A percentile compares a stretch with the other conserved stretches of the same genome.
Conservation (phyloP, 2,113 vertebrate species). For the Hippoglossus stenolepis region DNA sequence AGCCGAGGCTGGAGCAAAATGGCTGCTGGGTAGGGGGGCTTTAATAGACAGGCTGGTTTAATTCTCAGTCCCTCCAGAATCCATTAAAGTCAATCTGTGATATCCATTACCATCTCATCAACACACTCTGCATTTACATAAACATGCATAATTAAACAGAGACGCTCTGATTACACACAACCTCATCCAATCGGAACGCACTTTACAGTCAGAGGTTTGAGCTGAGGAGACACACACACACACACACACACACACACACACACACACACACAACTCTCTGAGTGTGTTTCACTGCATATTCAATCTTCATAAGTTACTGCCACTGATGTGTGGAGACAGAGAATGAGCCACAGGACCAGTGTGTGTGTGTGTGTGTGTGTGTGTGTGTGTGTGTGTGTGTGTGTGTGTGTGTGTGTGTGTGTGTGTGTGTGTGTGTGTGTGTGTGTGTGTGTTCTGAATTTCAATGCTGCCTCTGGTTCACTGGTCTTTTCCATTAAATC, state of each 20-base stretch:
- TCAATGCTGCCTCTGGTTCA: slow-evolving; percentile 51
- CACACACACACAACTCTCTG: neutral
- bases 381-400: slow-evolving; percentile 4
- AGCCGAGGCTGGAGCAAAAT: slow-evolving; percentile 16
- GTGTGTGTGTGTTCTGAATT: slow-evolving; percentile 52
- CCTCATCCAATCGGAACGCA: slow-evolving; percentile 41
- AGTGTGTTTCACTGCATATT: slow-evolving; percentile 47
- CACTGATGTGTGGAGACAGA: slow-evolving; percentile 67
- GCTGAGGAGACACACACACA: slow-evolving; percentile 12
- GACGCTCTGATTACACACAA: slow-evolving; percentile 46
- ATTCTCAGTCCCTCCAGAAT: slow-evolving; percentile 70
- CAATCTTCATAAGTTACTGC: slow-evolving; percentile 72
- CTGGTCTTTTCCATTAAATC: slow-evolving; percentile 63
- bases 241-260: neutral
- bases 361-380: slow-evolving; percentile 12
- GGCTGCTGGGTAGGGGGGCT: slow-evolving; percentile 14
- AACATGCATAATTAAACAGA: slow-evolving; percentile 74
- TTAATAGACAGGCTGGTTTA: slow-evolving; percentile 67
- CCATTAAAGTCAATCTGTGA: slow-evolving; percentile 74
- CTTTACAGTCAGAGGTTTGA: slow-evolving; percentile 28
- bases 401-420: slow-evolving; percentile 1
- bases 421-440: neutral
- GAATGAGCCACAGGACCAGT: slow-evolving; percentile 61
- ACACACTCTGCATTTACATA: slow-evolving; percentile 69
- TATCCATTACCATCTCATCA: slow-evolving; percentile 74